These are phyloP conservation scores for Anabas testudineus DNA, from an alignment of 2,797 vertebrate species.

Conservation along the genomic window DNA sequence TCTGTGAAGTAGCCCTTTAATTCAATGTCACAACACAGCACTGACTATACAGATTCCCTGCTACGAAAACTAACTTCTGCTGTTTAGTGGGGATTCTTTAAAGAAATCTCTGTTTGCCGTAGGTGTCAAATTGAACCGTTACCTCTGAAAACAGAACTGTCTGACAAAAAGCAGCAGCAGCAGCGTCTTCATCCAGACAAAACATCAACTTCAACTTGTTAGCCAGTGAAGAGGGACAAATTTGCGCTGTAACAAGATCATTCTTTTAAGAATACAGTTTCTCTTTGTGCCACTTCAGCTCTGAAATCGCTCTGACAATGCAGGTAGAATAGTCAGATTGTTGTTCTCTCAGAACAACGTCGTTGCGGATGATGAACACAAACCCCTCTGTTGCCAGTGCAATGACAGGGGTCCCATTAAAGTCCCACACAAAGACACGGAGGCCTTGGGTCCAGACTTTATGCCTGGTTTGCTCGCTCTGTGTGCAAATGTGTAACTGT, in stretches of 20 bases:
- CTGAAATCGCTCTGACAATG: too few species aligned
- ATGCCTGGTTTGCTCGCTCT: not conserved
- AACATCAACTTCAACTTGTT: conserved; percentile 2
- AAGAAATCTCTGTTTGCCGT: not conserved
- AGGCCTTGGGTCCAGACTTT: conserved; percentile 4
- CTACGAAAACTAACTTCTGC: too few species aligned
- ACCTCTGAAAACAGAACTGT: not conserved
- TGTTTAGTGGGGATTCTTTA: not conserved
- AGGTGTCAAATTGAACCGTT: not conserved
- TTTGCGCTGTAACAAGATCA: not conserved
- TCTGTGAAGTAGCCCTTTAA: not conserved
- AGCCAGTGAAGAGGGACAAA: not conserved
- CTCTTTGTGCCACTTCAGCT: conserved; percentile 33
- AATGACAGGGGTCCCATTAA: not conserved
- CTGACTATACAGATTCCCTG: not conserved
- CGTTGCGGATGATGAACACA: not conserved
- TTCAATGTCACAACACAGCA: not conserved
- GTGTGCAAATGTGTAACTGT: not conserved
- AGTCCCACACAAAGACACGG: conserved; percentile 6
- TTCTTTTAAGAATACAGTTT: conserved; percentile 8
- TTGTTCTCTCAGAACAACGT: not conserved
- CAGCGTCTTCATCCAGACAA: not conserved
- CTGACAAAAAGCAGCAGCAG: not conserved
- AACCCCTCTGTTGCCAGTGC: not conserved
- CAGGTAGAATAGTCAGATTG: not conserved